phyloP scores from a whole-genome alignment of 2,113 vertebrate genomes.

The Dinomys branickii region DNA sequence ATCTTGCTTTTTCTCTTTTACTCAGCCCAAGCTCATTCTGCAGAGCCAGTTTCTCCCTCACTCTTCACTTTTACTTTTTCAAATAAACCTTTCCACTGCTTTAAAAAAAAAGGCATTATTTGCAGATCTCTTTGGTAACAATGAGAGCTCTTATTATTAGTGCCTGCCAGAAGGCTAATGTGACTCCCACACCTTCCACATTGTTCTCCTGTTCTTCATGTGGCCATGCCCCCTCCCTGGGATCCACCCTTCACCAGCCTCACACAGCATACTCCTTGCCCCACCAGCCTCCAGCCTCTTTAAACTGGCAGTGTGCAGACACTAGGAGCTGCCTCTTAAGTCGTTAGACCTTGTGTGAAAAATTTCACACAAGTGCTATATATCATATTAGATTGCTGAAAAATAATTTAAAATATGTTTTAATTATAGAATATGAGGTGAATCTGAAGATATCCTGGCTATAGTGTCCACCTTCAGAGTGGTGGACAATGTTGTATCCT shows the following conservation, averaged over 20 bases:
- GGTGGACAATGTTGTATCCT: neutral
- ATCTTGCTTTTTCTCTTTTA: neutral
- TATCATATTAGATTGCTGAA: constrained; percentile 22
- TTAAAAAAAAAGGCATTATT: neutral
- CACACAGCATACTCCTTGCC: neutral
- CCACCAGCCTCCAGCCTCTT: neutral
- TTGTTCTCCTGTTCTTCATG: neutral
- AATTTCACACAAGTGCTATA: neutral
- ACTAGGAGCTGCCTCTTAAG: neutral
- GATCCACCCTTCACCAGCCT: neutral
- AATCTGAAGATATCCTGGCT: neutral
- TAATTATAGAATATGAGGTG: neutral
- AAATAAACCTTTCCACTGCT: neutral
- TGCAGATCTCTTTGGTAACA: neutral
- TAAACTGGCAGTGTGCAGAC: neutral
- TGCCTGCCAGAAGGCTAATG: neutral
- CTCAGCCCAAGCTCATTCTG: neutral
- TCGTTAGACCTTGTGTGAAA: neutral
- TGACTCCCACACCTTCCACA: neutral
- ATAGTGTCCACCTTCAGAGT: neutral
- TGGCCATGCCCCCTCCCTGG: neutral
- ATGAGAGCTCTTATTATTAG: neutral
- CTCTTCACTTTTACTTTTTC: neutral
- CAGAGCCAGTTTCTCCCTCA: neutral
- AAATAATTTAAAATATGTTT: neutral